Conservation (phyloP, 2,113 vertebrate species). For the Mobula hypostoma region DNA sequence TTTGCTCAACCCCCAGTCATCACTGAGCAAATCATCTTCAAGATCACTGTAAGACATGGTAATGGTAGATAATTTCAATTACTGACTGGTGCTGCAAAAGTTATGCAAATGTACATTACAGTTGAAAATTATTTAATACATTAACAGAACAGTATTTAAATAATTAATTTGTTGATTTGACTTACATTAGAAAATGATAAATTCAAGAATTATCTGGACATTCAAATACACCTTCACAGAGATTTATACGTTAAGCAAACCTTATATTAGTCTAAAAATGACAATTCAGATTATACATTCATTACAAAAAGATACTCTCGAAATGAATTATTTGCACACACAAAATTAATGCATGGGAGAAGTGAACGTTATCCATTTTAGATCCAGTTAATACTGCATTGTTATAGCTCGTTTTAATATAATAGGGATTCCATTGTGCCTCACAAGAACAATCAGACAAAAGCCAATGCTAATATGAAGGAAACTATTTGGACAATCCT, state of each 20-base stretch:
- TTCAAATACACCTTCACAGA: background rate
- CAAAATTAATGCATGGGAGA: background rate
- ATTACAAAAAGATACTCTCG: background rate
- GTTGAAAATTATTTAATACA: background rate
- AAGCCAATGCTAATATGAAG: background rate
- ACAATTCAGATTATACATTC: background rate
- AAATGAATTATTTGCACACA: background rate
- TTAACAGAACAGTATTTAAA: background rate
- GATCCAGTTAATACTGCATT: background rate
- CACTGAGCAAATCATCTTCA: slow-evolving; percentile 86
- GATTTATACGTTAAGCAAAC: background rate
- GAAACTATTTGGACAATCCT: background rate
- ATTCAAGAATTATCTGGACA: background rate
- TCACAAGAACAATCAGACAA: background rate
- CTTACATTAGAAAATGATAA: background rate
- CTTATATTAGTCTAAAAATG: background rate
- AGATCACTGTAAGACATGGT: slow-evolving; percentile 67
- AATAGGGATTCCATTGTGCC: background rate
- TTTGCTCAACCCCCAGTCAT: slow-evolving; percentile 81
- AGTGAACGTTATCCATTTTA: background rate
- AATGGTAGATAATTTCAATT: background rate
- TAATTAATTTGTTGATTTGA: background rate
- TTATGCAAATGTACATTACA: background rate
- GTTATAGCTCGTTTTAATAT: background rate
- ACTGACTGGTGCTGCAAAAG: background rate